Conservation (phyloP, 1,140 invertebrate species). For the Bombus polaris region DNA sequence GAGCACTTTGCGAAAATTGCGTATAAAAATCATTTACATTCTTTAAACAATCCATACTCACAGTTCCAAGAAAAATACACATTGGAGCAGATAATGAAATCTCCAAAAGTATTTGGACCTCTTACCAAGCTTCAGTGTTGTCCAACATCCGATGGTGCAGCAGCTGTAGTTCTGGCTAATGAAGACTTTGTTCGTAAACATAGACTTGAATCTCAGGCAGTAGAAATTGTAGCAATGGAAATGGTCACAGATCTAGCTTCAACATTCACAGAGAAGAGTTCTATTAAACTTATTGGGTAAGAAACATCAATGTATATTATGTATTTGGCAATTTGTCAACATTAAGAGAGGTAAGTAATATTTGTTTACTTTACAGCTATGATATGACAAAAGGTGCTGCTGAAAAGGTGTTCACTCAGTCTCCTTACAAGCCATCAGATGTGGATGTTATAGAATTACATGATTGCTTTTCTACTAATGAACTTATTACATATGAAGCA, state of each 20-base stretch:
- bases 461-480: slow-evolving; percentile 99
- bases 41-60: slow-evolving; percentile 97
- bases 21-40: slow-evolving; percentile 98
- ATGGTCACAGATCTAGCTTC: slow-evolving; percentile 96
- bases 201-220: slow-evolving; percentile 91
- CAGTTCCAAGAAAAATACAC: slow-evolving; percentile 96
- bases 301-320: neutral
- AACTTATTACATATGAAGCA: slow-evolving; percentile 98
- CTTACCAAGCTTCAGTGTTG: slow-evolving; percentile 98
- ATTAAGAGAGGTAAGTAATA: neutral
- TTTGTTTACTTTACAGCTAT: slow-evolving; percentile 84
- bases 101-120: slow-evolving; percentile 93
- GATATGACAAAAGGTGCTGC: slow-evolving; percentile 97
- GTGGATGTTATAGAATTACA: slow-evolving; percentile 99
- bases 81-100: slow-evolving; percentile 93
- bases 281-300: slow-evolving; percentile 91
- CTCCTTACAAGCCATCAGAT: slow-evolving; percentile 89
- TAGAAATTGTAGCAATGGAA: slow-evolving; percentile 98
- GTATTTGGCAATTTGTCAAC: neutral
- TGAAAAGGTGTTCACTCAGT: slow-evolving; percentile 90
- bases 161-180: slow-evolving; percentile 94
- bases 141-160: slow-evolving; percentile 98
- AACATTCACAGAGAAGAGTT: slow-evolving; percentile 92
- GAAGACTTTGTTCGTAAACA: slow-evolving; percentile 94
- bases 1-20: slow-evolving; percentile 99